Base-by-base conservation (phyloP, 2,113 vertebrate species). In the Amazona guildingii region DNA sequence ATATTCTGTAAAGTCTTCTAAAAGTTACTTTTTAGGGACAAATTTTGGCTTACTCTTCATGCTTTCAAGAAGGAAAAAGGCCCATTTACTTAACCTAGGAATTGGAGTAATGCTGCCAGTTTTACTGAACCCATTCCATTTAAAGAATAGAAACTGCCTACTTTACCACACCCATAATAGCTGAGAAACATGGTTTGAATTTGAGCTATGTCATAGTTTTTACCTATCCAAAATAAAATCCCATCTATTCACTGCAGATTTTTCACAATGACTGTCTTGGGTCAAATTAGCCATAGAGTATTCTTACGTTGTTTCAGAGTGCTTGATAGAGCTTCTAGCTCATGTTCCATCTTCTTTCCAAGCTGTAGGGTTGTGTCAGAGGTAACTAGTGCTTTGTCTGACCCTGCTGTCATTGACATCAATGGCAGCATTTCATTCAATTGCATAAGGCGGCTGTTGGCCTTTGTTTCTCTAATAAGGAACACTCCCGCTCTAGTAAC, bases 241-340 rank as follows among this genome's bases (percentile, higher is more conserved):
- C 69, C 17, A 9, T 16, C 1, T 51, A 67, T 64, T 92, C 25
- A 39, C 64, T 63, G 49, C 12, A 31, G 59, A 48, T 35, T 48
- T 94, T 78, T 82, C 1, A 1, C 31, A 61, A 13, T 70, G 18
- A 21, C 29, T 88, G 3, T 48, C 37, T 55, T 49, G 49, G 17
- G 59, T 77, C 62, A 75, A 13, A 54, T 78, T 72, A 93, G 67
- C 51, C 12, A 5, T 75, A 43, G 37, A 83, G 49, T 59, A n/a
- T 16, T 57, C 39, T 46, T 52, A 9, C 6, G 19, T 77, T 0
- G 0, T 10, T 62, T 81, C n/a, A 41, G 54, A 72, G 28, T 51
- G 16, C 39, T 48, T 70, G 49, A 37, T 17, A 29, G 35, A 72
- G 69, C 57, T 85, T 79, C 25, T 49, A 75, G 37, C 2, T 2